A percentile compares a stretch with the other conserved stretches of the same genome.
These are phyloP conservation scores for Myzus persicae DNA, from an alignment of 1,140 invertebrate species.

Conservation along the genomic window DNA sequence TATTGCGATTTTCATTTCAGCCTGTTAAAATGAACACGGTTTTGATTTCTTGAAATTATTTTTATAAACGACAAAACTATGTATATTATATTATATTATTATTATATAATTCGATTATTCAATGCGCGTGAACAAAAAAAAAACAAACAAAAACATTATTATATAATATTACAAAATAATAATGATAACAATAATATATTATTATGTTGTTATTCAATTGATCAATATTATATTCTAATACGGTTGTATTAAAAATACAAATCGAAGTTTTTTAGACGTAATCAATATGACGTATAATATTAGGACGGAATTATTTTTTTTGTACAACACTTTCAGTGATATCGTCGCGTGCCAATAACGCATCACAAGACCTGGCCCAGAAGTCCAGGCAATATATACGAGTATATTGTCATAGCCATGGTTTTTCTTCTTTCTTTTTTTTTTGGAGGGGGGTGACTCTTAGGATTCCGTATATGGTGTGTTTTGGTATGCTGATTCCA, in stretches of 20 bases:
- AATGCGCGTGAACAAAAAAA: not conserved
- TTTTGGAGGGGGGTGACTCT: not conserved
- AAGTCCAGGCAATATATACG: not conserved
- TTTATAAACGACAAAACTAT: not conserved
- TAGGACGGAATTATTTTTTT: not conserved
- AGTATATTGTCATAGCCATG: not conserved
- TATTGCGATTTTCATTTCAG: not conserved
- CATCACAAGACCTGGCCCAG: not conserved
- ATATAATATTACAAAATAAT: not conserved
- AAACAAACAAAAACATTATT: not conserved
- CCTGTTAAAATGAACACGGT: not conserved
- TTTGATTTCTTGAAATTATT: constrained; percentile 34
- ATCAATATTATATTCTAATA: constrained; percentile 4
- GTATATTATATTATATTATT: not conserved
- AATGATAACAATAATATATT: not conserved
- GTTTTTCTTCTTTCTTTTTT: not conserved
- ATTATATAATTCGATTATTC: not conserved
- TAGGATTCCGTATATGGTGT: not conserved
- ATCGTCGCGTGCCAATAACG: not conserved
- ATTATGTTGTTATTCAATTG: not conserved
- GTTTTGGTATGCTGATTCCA: not conserved
- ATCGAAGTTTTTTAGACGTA: not conserved
- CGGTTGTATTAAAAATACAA: not conserved
- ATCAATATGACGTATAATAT: not conserved
- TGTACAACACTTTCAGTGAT: not conserved